Evolutionary conservation across 2,888 invertebrate species (phyloP).

Genomic region (Agrenia bidenticulata): DNA sequence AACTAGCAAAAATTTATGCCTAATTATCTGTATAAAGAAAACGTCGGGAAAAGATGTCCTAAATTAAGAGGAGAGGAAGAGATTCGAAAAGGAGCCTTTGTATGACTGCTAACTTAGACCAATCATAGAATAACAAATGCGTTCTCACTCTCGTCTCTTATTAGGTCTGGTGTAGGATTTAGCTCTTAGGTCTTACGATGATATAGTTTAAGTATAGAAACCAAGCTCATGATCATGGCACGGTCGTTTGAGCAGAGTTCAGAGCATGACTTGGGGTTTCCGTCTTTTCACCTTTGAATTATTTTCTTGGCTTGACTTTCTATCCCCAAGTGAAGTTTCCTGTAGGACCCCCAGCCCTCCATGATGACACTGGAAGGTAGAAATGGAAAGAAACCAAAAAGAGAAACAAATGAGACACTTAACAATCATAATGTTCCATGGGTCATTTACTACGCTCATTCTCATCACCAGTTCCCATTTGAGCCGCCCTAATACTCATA

Average conservation of each 20-base stretch:
- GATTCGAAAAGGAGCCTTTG: too few relatives aligned
- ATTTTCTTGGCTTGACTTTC: conserved; percentile 2
- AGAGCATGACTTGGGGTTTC: conserved; percentile 7
- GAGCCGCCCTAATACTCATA: background rate
- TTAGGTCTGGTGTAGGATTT: too few relatives aligned
- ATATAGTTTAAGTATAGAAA: too few relatives aligned
- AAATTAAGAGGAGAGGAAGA: conserved; percentile 8
- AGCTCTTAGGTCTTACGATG: too few relatives aligned
- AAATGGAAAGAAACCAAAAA: conserved; percentile 6
- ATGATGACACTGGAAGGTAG: too few relatives aligned
- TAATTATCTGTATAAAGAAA: conserved; percentile 46
- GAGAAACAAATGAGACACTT: conserved; percentile 26
- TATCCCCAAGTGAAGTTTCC: too few relatives aligned
- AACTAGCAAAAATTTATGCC: conserved; percentile 52
- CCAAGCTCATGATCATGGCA: background rate
- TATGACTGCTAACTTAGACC: too few relatives aligned
- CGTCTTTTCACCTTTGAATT: conserved; percentile 9
- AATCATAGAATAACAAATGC: too few relatives aligned
- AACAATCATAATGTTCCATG: conserved; percentile 43
- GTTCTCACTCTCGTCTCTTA: too few relatives aligned
- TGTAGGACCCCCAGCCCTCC: too few relatives aligned
- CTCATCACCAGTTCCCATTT: conserved; percentile 14
- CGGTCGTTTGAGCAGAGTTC: conserved; percentile 4
- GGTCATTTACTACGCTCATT: conserved; percentile 38
- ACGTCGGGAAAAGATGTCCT: conserved; percentile 12